phyloP scores from a whole-genome alignment of 1,140 invertebrate species.

The Zeugodacus cucurbitae region DNA sequence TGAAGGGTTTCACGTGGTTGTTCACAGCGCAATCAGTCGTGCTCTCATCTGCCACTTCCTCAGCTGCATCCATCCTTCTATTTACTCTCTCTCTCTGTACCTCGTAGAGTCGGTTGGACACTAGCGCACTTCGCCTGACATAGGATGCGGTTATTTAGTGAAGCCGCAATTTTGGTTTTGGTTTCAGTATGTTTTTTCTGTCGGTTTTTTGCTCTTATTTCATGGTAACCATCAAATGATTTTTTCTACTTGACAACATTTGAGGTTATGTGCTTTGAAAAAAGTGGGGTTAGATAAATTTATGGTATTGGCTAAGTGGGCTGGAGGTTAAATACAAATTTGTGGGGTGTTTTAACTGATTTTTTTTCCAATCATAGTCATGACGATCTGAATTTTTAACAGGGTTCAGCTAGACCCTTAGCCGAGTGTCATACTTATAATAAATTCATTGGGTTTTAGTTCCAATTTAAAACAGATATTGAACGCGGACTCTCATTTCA shows the following conservation, averaged over 20 bases:
- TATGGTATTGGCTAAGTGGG: neutral
- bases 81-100: neutral
- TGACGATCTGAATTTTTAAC: too few relatives aligned
- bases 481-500: too few relatives aligned
- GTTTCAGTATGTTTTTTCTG: neutral
- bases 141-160: slow-evolving; percentile 37
- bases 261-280: neutral
- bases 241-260: slow-evolving; percentile 42
- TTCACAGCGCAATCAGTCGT: neutral
- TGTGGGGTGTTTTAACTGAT: neutral
- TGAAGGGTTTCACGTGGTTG: slow-evolving; percentile 2
- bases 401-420: too few relatives aligned
- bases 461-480: too few relatives aligned
- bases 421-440: too few relatives aligned
- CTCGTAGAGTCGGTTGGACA: neutral
- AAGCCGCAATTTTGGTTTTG: slow-evolving; percentile 41
- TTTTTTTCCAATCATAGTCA: too few relatives aligned
- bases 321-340: neutral
- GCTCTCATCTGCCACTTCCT: neutral
- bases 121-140: neutral
- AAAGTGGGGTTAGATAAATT: neutral
- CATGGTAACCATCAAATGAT: slow-evolving; percentile 15
- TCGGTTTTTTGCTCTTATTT: neutral
- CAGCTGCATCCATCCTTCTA: neutral
- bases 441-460: too few relatives aligned